A percentile compares a stretch with the other conserved stretches of the same genome.
Conservation (phyloP, 1,140 invertebrate species). For the Trichonephila clavata region DNA sequence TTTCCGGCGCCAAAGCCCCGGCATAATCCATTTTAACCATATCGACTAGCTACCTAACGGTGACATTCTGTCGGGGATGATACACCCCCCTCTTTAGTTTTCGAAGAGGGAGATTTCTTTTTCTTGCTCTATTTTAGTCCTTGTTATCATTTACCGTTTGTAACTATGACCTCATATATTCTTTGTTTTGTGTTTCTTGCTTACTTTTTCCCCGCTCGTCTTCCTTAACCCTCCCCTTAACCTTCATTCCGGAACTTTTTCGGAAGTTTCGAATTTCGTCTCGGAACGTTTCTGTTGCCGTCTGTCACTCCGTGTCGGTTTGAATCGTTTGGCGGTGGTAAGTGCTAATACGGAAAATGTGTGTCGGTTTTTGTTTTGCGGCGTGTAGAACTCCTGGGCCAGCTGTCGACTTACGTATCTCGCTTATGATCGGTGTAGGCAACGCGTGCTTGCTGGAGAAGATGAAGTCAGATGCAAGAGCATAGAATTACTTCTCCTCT, state of each 20-base stretch:
- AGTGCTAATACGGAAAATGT: constrained; percentile 63
- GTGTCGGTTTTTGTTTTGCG: constrained; percentile 34
- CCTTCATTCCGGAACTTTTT: constrained; percentile 52
- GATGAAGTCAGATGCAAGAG: constrained; percentile 33
- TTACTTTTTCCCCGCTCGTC: background rate
- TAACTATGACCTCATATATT: constrained; percentile 15
- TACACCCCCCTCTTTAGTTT: background rate
- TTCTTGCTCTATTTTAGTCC: constrained; percentile 41
- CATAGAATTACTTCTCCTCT: background rate
- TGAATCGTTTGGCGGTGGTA: constrained; percentile 45
- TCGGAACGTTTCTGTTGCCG: constrained; percentile 32
- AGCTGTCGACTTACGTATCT: constrained; percentile 50
- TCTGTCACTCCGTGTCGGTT: constrained; percentile 45
- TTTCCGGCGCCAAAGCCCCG: constrained; percentile 8
- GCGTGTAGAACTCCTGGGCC: background rate
- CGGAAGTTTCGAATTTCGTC: constrained; percentile 65
- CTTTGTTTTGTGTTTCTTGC: background rate
- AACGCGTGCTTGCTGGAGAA: constrained; percentile 36
- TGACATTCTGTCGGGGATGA: background rate
- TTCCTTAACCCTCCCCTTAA: background rate
- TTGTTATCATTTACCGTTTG: constrained; percentile 51
- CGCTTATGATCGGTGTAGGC: background rate
- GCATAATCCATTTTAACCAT: constrained; percentile 48
- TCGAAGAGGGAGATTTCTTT: background rate
- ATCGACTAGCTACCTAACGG: constrained; percentile 20